Conservation (phyloP, 2,113 vertebrate species). For the Neotoma lepida region DNA sequence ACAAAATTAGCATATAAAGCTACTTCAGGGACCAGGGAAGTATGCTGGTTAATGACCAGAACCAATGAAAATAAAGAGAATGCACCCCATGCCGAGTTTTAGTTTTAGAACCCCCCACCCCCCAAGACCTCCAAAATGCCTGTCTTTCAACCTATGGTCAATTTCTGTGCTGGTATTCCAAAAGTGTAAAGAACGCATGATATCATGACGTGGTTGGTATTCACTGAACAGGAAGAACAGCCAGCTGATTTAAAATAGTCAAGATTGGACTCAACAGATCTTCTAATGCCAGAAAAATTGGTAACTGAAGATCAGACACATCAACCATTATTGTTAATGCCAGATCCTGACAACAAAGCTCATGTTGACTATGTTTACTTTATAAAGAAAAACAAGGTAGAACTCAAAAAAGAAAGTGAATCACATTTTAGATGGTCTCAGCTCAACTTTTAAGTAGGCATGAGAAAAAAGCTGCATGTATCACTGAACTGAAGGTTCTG, state of each 20-base stretch:
- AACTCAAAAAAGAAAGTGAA: background rate
- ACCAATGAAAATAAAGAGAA: background rate
- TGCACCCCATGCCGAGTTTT: background rate
- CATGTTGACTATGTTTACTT: background rate
- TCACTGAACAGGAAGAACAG: background rate
- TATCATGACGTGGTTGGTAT: background rate
- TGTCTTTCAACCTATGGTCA: background rate
- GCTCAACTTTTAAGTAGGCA: background rate
- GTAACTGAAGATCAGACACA: background rate
- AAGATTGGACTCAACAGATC: background rate
- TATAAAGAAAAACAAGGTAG: slow-evolving; percentile 34
- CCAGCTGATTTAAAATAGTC: background rate
- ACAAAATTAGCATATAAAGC: slow-evolving; percentile 62
- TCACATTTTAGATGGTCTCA: background rate
- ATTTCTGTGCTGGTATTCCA: background rate
- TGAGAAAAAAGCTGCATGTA: background rate
- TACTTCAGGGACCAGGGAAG: slow-evolving; percentile 19
- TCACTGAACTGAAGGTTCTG: too few species aligned
- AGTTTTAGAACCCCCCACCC: background rate
- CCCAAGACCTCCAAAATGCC: background rate
- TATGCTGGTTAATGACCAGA: slow-evolving; percentile 9
- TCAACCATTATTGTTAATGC: background rate
- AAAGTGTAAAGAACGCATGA: background rate
- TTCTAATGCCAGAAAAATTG: slow-evolving; percentile 4
- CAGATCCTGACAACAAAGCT: background rate